Base-by-base conservation (phyloP, 2,888 invertebrate genomes). In the Microchrysa polita region DNA sequence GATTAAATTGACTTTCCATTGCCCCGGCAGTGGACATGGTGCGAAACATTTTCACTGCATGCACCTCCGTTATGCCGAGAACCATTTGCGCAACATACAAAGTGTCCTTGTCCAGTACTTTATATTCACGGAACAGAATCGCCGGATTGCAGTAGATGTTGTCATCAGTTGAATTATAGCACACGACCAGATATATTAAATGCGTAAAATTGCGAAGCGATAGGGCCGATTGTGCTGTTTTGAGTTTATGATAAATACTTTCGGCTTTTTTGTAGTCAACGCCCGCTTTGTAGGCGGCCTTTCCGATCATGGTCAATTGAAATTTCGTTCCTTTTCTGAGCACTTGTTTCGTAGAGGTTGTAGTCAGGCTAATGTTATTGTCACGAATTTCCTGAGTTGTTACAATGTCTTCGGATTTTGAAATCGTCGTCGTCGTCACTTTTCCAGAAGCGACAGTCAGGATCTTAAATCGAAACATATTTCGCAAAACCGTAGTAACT, bases 201-300 rank as follows among this genome's bases (percentile, higher is more conserved):
- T 98, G 98, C 48, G 96, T 87, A 80, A 91, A 89, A 78, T 93
- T 93, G 79, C 91, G 84, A 61, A 98, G 87, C 14, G 96, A 93
- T 73, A 98, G 85, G 63, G 91, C 90, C 63, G 88, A 87, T 77
- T 93, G 90, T 0, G 95, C 95, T 71, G 83, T 82, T 76, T 88
- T 86, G 75, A 97, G 85, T 81, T 97, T 96, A 7, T 87, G 85
- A 78, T 93, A 90, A n/a, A 98, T 85, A 77, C 87, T 87, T 78
- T 89, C 87, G 0, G 95, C 93, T 65, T 87, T 87, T 12, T 88
- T 86, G 63, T 95, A 87, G 77, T 94, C 93, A 77, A 98, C 89
- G 74, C 92, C 92, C n/a, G 93, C 94, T 88, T 92, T 94, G 79
- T 94, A 93, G 27, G 95, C 92, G 1, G 96, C 95, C 77, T 85